Conservation (phyloP, 2,888 invertebrate genomes). For the Lithophane leautieri region DNA sequence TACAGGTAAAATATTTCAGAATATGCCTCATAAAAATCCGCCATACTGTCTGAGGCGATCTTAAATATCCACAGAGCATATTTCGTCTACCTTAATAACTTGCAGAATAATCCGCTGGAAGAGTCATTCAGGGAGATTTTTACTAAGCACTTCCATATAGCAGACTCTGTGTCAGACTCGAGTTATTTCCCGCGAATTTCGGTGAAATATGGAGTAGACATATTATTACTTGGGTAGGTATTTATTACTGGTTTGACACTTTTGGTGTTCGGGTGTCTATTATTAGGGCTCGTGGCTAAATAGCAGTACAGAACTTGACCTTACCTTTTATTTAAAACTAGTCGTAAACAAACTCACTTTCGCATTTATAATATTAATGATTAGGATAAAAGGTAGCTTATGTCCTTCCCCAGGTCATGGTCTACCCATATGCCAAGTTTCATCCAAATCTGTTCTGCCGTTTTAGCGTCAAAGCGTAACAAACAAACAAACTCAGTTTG, state of each 20-base stretch:
- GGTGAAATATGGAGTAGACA: constrained; percentile 47
- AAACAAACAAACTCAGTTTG: too few relatives aligned
- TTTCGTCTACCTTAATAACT: constrained; percentile 55
- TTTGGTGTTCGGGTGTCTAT: background rate
- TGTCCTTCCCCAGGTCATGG: too few relatives aligned
- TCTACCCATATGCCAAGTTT: too few relatives aligned
- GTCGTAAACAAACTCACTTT: too few relatives aligned
- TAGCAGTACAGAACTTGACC: too few relatives aligned
- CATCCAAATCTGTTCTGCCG: too few relatives aligned
- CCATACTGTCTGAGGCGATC: constrained; percentile 7
- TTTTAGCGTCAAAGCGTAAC: too few relatives aligned
- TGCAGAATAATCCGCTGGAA: constrained; percentile 36
- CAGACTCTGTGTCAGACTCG: constrained; percentile 43
- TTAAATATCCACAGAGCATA: constrained; percentile 47
- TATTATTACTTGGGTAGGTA: constrained; percentile 10
- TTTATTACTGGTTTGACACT: background rate
- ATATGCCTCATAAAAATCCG: constrained; percentile 28
- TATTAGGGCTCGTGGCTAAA: background rate
- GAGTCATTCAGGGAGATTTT: constrained; percentile 42
- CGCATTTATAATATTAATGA: too few relatives aligned
- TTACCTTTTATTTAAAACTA: too few relatives aligned
- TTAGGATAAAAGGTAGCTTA: too few relatives aligned
- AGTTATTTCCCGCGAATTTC: constrained; percentile 56
- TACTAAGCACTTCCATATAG: constrained; percentile 44
- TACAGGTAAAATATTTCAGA: background rate